Conservation (phyloP, 2,888 invertebrate genomes). For the Epinotia bilunana region DNA sequence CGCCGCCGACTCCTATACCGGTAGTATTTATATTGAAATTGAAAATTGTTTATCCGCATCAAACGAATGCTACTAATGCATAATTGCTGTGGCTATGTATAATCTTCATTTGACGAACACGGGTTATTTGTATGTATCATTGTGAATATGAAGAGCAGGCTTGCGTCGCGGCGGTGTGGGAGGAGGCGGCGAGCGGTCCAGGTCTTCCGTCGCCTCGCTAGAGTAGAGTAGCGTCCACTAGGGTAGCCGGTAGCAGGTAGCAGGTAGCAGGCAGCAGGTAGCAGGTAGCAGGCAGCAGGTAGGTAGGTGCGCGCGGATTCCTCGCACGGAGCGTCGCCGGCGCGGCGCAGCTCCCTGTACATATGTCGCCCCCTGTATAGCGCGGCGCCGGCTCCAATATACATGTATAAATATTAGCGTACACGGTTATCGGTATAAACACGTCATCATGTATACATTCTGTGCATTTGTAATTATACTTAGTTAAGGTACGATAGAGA, state of each 20-base stretch:
- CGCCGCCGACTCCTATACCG: background rate
- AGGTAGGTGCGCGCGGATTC: conserved; percentile 11
- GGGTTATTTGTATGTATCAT: background rate
- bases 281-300: too few relatives aligned
- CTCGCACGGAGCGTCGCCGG: conserved; percentile 15
- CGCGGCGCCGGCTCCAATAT: conserved; percentile 37
- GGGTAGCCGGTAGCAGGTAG: too few relatives aligned
- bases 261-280: too few relatives aligned
- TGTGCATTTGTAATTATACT: conserved; percentile 84
- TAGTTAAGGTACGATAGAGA: conserved; percentile 77
- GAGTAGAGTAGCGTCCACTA: too few relatives aligned
- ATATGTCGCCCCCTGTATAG: conserved; percentile 25
- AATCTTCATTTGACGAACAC: background rate
- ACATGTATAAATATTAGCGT: conserved; percentile 57
- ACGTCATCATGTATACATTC: conserved; percentile 74
- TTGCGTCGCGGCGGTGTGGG: background rate
- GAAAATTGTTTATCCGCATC: background rate
- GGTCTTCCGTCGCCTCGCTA: conserved; percentile 61
- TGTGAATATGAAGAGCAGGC: background rate
- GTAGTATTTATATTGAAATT: background rate
- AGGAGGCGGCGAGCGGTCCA: conserved; percentile 47
- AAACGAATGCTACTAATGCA: too few relatives aligned
- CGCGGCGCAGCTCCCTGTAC: conserved; percentile 25
- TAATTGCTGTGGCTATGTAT: background rate
- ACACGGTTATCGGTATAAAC: conserved; percentile 65